Evolutionary conservation across 1,140 invertebrate genomes (phyloP).

Genomic region (Drosophila tropicalis): DNA sequence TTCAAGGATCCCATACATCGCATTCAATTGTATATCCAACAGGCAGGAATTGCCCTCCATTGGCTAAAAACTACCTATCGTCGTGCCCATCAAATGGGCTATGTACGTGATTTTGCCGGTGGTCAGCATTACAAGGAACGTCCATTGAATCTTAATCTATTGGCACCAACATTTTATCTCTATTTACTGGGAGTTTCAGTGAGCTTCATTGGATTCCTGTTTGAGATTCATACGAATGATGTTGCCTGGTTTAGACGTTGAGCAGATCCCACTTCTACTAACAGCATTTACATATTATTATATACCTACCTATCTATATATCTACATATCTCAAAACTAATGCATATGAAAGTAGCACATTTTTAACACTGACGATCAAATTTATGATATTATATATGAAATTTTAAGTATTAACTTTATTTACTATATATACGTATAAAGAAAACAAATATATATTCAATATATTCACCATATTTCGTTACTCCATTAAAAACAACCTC

Average conservation of each 20-base stretch:
- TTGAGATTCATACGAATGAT: slow-evolving; percentile 36
- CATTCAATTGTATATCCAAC: slow-evolving; percentile 42
- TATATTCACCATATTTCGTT: slow-evolving; percentile 11
- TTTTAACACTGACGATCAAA: slow-evolving; percentile 42
- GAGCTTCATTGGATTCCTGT: slow-evolving; percentile 47
- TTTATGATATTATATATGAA: slow-evolving; percentile 28
- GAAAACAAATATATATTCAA: not conserved
- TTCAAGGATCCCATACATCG: slow-evolving; percentile 56
- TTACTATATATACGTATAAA: slow-evolving; percentile 45
- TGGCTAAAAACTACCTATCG: slow-evolving; percentile 38
- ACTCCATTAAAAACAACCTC: not conserved
- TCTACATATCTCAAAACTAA: slow-evolving; percentile 21
- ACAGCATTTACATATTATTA: slow-evolving; percentile 31
- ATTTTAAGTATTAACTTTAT: slow-evolving; percentile 42
- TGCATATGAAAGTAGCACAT: slow-evolving; percentile 61
- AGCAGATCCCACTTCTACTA: slow-evolving; percentile 39
- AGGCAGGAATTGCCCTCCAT: slow-evolving; percentile 36
- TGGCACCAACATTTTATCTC: slow-evolving; percentile 43
- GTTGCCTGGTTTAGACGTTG: slow-evolving; percentile 24
- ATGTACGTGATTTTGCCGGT: slow-evolving; percentile 51
- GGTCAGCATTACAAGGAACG: not conserved
- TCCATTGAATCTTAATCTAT: slow-evolving; percentile 35
- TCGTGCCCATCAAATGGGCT: slow-evolving; percentile 43
- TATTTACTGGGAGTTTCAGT: slow-evolving; percentile 47
- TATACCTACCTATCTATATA: slow-evolving; percentile 23